Evolutionary conservation across 1,140 invertebrate species (phyloP).

Genomic region (Archivesica marissinica): DNA sequence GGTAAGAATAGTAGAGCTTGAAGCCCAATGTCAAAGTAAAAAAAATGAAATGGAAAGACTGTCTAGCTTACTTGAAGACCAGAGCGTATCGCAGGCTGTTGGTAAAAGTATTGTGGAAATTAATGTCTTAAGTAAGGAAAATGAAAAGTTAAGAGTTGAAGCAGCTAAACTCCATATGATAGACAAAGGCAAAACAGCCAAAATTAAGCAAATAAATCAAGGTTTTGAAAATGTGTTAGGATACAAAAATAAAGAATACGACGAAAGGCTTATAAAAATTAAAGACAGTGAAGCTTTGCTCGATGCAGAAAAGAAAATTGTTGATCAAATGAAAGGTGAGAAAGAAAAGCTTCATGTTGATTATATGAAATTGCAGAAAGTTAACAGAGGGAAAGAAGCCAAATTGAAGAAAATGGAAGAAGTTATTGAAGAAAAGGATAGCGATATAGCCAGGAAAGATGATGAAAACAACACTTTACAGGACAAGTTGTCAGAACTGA

Average conservation of each 20-base stretch:
- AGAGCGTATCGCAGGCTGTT: background rate
- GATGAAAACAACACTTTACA: conserved; percentile 36
- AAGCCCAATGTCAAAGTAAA: conserved; percentile 39
- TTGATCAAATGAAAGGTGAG: conserved; percentile 15
- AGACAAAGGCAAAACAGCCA: conserved; percentile 56
- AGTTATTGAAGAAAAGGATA: conserved; percentile 36
- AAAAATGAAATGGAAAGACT: conserved; percentile 52
- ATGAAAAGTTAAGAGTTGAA: conserved; percentile 57
- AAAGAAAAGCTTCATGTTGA: conserved; percentile 48
- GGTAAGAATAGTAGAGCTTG: conserved; percentile 30
- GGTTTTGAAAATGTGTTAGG: conserved; percentile 14
- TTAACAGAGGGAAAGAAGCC: conserved; percentile 59
- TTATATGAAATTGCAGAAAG: conserved; percentile 49
- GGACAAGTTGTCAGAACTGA: conserved; percentile 18
- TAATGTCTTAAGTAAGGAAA: conserved; percentile 43
- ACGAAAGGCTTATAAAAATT: conserved; percentile 5
- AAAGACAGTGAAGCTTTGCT: conserved; percentile 33
- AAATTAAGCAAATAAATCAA: conserved; percentile 56
- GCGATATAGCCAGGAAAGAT: conserved; percentile 26
- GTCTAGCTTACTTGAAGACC: background rate
- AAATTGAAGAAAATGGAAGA: conserved; percentile 58
- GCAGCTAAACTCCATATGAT: conserved; percentile 48
- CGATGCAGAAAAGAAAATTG: background rate
- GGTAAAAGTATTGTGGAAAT: conserved; percentile 29
- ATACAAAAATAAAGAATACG: conserved; percentile 44